Percentiles rank a stretch among this genome's conserved stretches.
Conservation (phyloP, 2,888 invertebrate genomes). For the Synanthedon tipuliformis region DNA sequence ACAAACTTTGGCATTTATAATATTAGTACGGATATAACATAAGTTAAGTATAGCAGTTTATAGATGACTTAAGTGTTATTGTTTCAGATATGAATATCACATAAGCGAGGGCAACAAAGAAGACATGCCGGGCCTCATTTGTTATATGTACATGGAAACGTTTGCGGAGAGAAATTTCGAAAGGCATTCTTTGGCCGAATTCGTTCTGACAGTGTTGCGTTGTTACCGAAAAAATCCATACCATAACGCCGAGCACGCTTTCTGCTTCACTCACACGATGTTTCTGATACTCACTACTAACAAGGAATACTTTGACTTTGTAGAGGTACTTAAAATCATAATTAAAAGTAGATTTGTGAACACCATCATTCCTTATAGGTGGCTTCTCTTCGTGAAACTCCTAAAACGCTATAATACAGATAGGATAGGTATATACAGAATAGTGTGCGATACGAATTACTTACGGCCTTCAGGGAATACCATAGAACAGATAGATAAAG, state of each 20-base stretch:
- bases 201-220: slow-evolving; percentile 54
- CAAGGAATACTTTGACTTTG: slow-evolving; percentile 45
- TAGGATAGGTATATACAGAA: too few species aligned
- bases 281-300: slow-evolving; percentile 65
- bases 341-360: too few species aligned
- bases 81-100: slow-evolving; percentile 68
- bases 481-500: too few species aligned
- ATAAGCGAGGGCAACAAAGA: slow-evolving; percentile 56
- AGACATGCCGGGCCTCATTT: slow-evolving; percentile 63
- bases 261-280: slow-evolving; percentile 73
- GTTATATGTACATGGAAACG: slow-evolving; percentile 63
- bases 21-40: too few species aligned
- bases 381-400: too few species aligned
- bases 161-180: slow-evolving; percentile 52
- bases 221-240: slow-evolving; percentile 69
- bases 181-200: slow-evolving; percentile 41
- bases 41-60: not conserved
- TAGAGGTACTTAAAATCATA: slow-evolving; percentile 49
- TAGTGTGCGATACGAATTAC: too few species aligned
- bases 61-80: too few species aligned
- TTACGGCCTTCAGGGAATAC: too few species aligned
- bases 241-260: slow-evolving; percentile 74
- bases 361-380: too few species aligned
- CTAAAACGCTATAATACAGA: too few species aligned
- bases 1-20: too few species aligned